Evolutionary conservation across 2,888 invertebrate genomes (phyloP), one percentile per base, ranked within the genome.

Genomic region (Tenodera sinensis): DNA sequence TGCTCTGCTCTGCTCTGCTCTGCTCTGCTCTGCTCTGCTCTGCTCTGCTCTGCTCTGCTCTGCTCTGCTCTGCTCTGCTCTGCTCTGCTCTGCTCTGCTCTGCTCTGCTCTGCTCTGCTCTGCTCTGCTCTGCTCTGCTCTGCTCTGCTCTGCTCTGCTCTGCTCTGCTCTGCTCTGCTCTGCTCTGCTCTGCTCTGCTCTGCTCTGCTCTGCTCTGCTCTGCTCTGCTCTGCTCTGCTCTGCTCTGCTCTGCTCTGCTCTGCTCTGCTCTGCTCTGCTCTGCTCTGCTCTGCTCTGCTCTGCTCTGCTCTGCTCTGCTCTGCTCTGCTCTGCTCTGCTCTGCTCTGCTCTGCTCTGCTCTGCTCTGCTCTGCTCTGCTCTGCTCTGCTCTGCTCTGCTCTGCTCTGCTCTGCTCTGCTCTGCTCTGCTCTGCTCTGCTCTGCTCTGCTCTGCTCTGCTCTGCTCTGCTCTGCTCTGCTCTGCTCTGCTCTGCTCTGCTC

Each of bases 141-240:
- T 89, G 88, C 42, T 89, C 84, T 89, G 84, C 85, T 89, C 83
- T 89, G 71, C 85, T 89, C 42, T 89, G 54, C 83, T 89, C 47
- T 89, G 71, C 42, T 89, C 84, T 89, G 84, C 71, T 89, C 88
- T 89, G 84, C 30, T 89, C 30, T 83, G 28, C 54, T 89, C 89
- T 89, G 88, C 83, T 89, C 88, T 89, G 88, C 83, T 89, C 88
- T 89, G 85, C 85, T 89, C 89, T 89, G 30, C 81, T 89, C 89
- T 89, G 85, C 30, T 89, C 83, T 89, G 82, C 81, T 89, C 89
- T 89, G 30, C 81, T 89, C 88, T 83, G 34, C 81, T 89, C 89
- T 89, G 82, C 83, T 89, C 87, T 89, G 25, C 81, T 81, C 81
- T 89, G 84, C 83, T 89, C 34, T 89, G 34, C 85, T 89, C 84